A percentile compares a stretch with the other conserved stretches of the same genome.
These are phyloP conservation scores for Esox lucius DNA, from an alignment of 2,797 vertebrate species.

Conservation along the genomic window DNA sequence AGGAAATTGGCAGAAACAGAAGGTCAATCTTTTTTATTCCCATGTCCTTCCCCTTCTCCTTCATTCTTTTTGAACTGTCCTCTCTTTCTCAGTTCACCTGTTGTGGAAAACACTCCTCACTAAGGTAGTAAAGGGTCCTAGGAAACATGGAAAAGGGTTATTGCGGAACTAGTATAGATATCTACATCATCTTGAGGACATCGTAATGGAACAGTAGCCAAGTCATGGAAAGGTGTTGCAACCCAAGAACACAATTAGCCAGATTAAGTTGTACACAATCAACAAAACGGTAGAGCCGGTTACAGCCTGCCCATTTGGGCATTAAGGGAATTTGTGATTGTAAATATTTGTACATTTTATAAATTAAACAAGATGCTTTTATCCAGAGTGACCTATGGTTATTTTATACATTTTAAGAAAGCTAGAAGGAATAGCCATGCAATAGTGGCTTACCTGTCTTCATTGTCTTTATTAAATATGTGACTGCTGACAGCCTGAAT, in stretches of 20 bases:
- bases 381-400: no score
- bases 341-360: no score
- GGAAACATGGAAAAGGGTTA: background rate
- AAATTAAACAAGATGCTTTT: no score
- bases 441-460: no score
- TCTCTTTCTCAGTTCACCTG: constrained; percentile 70
- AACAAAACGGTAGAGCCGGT: constrained; percentile 32
- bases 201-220: background rate
- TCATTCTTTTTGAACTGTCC: constrained; percentile 60
- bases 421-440: no score
- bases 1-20: constrained; percentile 80
- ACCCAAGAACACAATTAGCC: constrained; percentile 18
- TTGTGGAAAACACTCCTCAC: constrained; percentile 58
- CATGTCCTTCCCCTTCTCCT: constrained; percentile 63
- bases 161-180: background rate
- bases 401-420: no score
- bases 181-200: background rate
- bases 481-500: no score
- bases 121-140: constrained; percentile 5
- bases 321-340: no score
- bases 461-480: no score
- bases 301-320: no score
- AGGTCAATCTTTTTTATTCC: constrained; percentile 80
- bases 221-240: background rate
- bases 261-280: constrained; percentile 19